These are phyloP conservation scores for Poeciliopsis occidentalis DNA, from an alignment of 2,113 vertebrate genomes.

Conservation along the genomic window DNA sequence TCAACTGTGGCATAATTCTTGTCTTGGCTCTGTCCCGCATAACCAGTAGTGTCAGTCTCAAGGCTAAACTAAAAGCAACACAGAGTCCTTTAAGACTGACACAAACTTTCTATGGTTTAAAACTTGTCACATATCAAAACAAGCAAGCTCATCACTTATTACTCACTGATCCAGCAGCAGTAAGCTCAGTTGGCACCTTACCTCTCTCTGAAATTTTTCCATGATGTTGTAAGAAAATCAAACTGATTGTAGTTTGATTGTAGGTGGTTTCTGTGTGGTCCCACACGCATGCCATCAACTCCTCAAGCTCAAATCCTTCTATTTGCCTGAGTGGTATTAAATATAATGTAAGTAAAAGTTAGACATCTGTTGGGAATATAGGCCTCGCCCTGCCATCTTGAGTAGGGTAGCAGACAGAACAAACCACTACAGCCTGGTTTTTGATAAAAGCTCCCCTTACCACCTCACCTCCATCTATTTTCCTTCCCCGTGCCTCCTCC, in stretches of 20 bases:
- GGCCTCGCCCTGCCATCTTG: not conserved
- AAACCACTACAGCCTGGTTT: constrained; percentile 49
- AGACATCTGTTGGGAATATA: not conserved
- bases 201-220: not conserved
- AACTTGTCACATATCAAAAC: not conserved
- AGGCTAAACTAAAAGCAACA: too few relatives aligned
- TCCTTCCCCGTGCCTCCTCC: constrained; percentile 64
- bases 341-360: not conserved
- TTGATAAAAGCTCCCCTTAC: constrained; percentile 67
- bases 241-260: too few relatives aligned
- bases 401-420: constrained; percentile 27
- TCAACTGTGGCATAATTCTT: too few relatives aligned
- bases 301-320: not conserved
- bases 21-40: too few relatives aligned
- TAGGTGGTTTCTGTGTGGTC: too few relatives aligned
- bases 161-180: not conserved
- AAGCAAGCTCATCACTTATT: not conserved
- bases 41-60: too few relatives aligned
- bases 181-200: not conserved
- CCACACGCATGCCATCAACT: too few relatives aligned
- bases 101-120: too few relatives aligned
- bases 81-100: too few relatives aligned
- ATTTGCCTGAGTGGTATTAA: not conserved
- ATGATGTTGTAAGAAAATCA: not conserved
- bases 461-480: constrained; percentile 43